Percentiles rank a stretch among this genome's conserved stretches.
Evolutionary conservation across 2,888 invertebrate genomes (phyloP).

Genomic region (Microctonus aethiopoides): DNA sequence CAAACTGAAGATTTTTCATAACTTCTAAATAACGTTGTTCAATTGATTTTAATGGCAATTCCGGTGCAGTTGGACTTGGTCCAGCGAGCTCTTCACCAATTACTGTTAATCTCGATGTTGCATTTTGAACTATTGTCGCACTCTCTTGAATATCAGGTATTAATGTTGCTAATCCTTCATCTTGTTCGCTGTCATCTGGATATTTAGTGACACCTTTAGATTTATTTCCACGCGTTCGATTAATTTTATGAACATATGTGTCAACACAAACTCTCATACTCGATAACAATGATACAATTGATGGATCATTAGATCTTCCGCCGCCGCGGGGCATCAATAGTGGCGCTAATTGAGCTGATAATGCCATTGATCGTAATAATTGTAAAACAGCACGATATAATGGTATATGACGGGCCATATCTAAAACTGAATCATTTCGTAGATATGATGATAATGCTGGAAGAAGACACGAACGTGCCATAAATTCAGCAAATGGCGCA

Average conservation of each 20-base stretch:
- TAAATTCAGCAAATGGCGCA: slow-evolving; percentile 78
- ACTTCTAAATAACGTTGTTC: slow-evolving; percentile 86
- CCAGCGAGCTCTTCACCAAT: slow-evolving; percentile 59
- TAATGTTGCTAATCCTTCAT: slow-evolving; percentile 87
- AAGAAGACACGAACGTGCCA: slow-evolving; percentile 85
- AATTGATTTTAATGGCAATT: slow-evolving; percentile 71
- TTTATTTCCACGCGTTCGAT: slow-evolving; percentile 64
- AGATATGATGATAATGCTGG: slow-evolving; percentile 91
- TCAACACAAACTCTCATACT: slow-evolving; percentile 94
- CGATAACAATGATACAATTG: slow-evolving; percentile 81
- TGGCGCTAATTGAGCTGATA: slow-evolving; percentile 72
- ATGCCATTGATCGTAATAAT: slow-evolving; percentile 80
- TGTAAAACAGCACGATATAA: slow-evolving; percentile 88
- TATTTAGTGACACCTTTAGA: slow-evolving; percentile 57
- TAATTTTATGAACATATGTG: slow-evolving; percentile 87
- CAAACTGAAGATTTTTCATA: slow-evolving; percentile 92
- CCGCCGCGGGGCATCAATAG: slow-evolving; percentile 72
- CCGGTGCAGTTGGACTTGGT: slow-evolving; percentile 66
- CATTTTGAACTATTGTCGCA: slow-evolving; percentile 69
- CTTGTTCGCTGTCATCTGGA: slow-evolving; percentile 81
- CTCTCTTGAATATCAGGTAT: slow-evolving; percentile 91
- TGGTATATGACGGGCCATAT: slow-evolving; percentile 97
- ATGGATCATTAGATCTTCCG: slow-evolving; percentile 68
- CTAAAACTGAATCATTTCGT: slow-evolving; percentile 94
- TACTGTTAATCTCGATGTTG: slow-evolving; percentile 61